A percentile compares a stretch with the other conserved stretches of the same genome.
Evolutionary conservation across 1,140 invertebrate genomes (phyloP).

Genomic region (Venustaconcha ellipsiformis): DNA sequence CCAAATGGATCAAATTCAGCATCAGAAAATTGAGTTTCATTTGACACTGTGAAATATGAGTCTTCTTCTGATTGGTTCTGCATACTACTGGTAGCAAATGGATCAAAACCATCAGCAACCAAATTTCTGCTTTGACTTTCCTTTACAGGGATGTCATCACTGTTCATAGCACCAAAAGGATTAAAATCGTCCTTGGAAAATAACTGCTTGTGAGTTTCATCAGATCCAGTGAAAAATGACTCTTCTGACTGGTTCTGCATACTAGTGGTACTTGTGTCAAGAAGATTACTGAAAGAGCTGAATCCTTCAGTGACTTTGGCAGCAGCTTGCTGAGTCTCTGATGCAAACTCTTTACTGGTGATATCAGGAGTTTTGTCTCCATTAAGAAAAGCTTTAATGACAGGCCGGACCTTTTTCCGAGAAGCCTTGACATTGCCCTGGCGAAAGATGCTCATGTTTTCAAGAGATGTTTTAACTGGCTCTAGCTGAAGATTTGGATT

Average conservation of each 20-base stretch:
- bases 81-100: too few species aligned
- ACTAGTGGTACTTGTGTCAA: neutral
- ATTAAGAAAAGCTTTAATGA: constrained; percentile 51
- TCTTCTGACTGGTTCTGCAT: neutral
- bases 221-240: neutral
- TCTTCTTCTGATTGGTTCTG: too few species aligned
- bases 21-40: too few species aligned
- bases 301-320: constrained; percentile 8
- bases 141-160: too few species aligned
- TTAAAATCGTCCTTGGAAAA: too few species aligned
- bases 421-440: constrained; percentile 61
- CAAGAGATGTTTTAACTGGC: constrained; percentile 20
- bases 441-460: constrained; percentile 43
- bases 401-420: constrained; percentile 63
- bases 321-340: constrained; percentile 6
- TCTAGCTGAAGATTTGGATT: constrained; percentile 46
- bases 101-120: too few species aligned
- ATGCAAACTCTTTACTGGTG: constrained; percentile 19
- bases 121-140: too few species aligned
- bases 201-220: neutral
- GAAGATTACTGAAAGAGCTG: neutral
- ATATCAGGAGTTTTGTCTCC: constrained; percentile 47
- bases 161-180: too few species aligned
- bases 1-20: too few species aligned
- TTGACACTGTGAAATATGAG: too few species aligned